Base-by-base conservation (phyloP, 2,888 invertebrate genomes). In the Pristionchus fissidentatus region DNA sequence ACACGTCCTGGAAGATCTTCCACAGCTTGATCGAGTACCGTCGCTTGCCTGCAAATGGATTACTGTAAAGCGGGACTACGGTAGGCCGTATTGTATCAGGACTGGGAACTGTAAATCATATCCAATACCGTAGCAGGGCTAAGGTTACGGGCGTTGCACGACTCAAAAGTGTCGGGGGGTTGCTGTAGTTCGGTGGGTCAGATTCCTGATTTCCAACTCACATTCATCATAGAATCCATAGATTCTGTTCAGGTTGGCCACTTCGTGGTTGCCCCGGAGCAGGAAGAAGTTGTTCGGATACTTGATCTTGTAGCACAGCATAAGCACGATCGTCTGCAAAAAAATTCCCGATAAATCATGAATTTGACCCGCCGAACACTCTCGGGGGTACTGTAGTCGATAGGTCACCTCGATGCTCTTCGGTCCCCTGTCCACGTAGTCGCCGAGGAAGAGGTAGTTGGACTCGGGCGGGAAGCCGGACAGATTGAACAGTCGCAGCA, bases 221-320 rank as follows among this genome's bases (percentile, higher is more conserved):
- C 91, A 91, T 86, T 91, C 91, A 83, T 91, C 90, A 86, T 90
- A 91, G 85, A 91, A 91, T 41, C 91, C 91, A 85, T 91, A 91
- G 84, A 91, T 90, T 73, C 90, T 84, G 85, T 91, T 91, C 46
- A 91, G 85, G 62, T 88, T 88, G 78, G 90, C 90, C 52, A 91
- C 90, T 85, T 91, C 91, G 86, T 91, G 91, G 86, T 91, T 91
- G 57, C 91, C 91, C 22, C 91, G 88, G 52, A 91, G 86, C 57
- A 91, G 87, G 87, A 91, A 91, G 84, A 91, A 90, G 87, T 91
- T 91, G 85, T 89, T 89, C 49, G 91, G 91, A 79, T 91, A 91
- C 85, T 91, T 91, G 86, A 91, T 88, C 87, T 91, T 91, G 87
- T 91, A 91, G 86, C 91, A 91, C 46, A 91, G 85, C 77, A 91